Evolutionary conservation across 2,888 invertebrate genomes (phyloP).

Genomic region (Philhelius pedissequus): DNA sequence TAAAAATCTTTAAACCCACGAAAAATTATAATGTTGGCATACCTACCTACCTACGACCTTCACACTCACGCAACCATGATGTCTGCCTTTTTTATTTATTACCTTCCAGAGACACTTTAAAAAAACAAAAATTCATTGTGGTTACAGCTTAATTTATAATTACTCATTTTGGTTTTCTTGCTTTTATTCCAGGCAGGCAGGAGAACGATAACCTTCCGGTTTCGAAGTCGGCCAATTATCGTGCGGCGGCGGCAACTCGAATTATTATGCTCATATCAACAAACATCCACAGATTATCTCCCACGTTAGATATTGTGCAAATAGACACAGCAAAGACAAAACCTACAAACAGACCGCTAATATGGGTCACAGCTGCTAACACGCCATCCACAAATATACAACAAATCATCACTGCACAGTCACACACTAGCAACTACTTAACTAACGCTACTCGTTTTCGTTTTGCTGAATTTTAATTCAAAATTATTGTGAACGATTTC

Average conservation of each 20-base stretch:
- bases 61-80: constrained; percentile 40
- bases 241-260: constrained; percentile 15
- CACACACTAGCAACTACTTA: not conserved
- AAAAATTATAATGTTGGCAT: not conserved
- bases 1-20: constrained; percentile 44
- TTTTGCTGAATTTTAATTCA: constrained; percentile 40
- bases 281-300: constrained; percentile 50
- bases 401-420: not conserved
- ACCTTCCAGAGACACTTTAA: not conserved
- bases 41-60: constrained; percentile 37
- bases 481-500: constrained; percentile 30
- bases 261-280: constrained; percentile 37
- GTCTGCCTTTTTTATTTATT: constrained; percentile 13
- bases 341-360: constrained; percentile 35
- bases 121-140: not conserved
- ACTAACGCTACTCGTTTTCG: not conserved
- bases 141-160: not conserved
- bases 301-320: constrained; percentile 4
- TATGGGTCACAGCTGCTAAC: constrained; percentile 57
- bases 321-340: constrained; percentile 3
- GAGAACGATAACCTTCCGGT: constrained; percentile 42
- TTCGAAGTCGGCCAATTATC: constrained; percentile 43
- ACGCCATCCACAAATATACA: not conserved
- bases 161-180: not conserved
- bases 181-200: constrained; percentile 51